A percentile compares a stretch with the other conserved stretches of the same genome.
phyloP scores from a whole-genome alignment of 2,113 vertebrate genomes.

The Gallinago jamesoni region DNA sequence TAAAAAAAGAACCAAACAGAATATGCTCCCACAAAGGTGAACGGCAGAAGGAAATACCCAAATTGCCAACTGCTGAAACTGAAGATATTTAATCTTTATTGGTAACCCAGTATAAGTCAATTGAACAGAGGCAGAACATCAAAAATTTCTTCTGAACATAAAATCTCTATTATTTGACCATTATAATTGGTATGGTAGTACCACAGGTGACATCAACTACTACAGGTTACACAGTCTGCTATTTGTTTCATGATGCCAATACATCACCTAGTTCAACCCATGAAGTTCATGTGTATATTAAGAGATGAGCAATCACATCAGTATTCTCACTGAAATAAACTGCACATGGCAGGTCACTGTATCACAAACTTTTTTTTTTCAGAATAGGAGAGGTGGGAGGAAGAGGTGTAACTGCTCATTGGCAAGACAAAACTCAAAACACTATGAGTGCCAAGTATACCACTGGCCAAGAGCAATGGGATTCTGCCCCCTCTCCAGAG shows the following conservation, averaged over 20 bases:
- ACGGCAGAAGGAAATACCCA: not conserved
- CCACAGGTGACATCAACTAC: not conserved
- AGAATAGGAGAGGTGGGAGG: not conserved
- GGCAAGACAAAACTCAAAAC: not conserved
- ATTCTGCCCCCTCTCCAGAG: not conserved
- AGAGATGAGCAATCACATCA: not conserved
- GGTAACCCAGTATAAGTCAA: no score
- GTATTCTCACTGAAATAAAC: not conserved
- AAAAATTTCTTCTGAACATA: not conserved
- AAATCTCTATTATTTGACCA: not conserved
- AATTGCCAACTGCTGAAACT: not conserved
- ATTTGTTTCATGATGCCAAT: not conserved
- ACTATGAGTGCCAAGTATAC: rapidly evolving
- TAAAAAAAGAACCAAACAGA: not conserved
- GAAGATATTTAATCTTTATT: no score
- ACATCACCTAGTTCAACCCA: rapidly evolving
- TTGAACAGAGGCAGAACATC: not conserved
- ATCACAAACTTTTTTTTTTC: not conserved
- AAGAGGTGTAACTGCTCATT: not conserved
- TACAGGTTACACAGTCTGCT: not conserved
- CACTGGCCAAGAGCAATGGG: not conserved
- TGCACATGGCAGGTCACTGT: not conserved
- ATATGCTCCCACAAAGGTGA: not conserved
- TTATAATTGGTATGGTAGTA: not conserved
- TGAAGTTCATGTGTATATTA: not conserved